Evolutionary conservation across 2,113 vertebrate genomes (phyloP).

Genomic region (Myanophis thanlyinensis): DNA sequence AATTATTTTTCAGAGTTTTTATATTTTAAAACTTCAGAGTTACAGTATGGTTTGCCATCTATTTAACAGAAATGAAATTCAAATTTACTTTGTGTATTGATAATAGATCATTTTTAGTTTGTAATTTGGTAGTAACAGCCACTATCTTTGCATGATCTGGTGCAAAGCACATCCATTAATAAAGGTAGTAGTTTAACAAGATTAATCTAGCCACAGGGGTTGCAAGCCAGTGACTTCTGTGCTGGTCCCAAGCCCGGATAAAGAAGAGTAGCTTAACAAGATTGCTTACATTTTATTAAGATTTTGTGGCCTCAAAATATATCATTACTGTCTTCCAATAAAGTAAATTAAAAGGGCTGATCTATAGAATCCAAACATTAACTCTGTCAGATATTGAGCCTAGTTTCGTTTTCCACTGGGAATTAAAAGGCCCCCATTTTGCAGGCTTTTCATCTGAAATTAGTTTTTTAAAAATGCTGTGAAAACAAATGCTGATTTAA

Average conservation of each 20-base stretch:
- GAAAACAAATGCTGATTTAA: not conserved
- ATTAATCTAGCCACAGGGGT: no score
- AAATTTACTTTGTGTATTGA: not conserved
- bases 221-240: no score
- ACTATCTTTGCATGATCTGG: not conserved
- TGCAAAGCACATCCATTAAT: not conserved
- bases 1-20: not conserved
- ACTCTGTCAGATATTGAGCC: not conserved
- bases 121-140: not conserved
- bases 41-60: not conserved
- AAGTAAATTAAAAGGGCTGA: not conserved
- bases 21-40: not conserved
- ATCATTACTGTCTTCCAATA: not conserved
- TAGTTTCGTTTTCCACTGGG: not conserved
- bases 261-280: not conserved
- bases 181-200: not conserved
- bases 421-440: not conserved
- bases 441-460: not conserved
- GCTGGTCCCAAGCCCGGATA: no score
- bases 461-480: not conserved
- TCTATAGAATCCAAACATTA: not conserved
- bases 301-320: not conserved
- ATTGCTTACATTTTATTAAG: not conserved
- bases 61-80: not conserved
- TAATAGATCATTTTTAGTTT: not conserved